phyloP scores from a whole-genome alignment of 2,888 invertebrate species.

The Dinocampus coccinellae region DNA sequence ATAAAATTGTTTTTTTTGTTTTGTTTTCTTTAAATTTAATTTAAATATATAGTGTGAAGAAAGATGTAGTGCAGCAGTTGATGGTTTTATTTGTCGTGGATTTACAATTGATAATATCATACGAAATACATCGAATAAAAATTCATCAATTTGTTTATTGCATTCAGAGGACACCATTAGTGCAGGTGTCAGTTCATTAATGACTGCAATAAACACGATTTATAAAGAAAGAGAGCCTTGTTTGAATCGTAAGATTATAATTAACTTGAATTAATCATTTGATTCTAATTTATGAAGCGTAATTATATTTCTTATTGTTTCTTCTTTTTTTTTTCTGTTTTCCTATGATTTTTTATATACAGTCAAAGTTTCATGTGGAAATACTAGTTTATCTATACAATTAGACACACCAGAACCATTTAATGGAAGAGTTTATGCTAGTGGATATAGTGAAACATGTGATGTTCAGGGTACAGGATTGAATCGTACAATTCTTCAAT shows the following conservation, averaged over 20 bases:
- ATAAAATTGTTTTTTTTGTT: neutral
- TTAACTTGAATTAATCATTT: too few species aligned
- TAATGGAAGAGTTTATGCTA: slow-evolving; percentile 83
- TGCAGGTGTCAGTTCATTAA: slow-evolving; percentile 81
- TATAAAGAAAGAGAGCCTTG: slow-evolving; percentile 88
- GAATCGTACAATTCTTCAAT: slow-evolving; percentile 71
- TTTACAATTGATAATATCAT: slow-evolving; percentile 71
- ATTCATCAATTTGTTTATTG: slow-evolving; percentile 74
- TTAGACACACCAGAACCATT: slow-evolving; percentile 71
- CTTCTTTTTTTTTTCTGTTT: too few species aligned
- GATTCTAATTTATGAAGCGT: too few species aligned
- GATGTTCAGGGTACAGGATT: slow-evolving; percentile 73
- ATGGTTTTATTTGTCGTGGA: slow-evolving; percentile 79
- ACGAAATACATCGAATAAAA: slow-evolving; percentile 44
- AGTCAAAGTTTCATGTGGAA: slow-evolving; percentile 87
- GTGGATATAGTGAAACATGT: slow-evolving; percentile 82
- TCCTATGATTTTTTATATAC: slow-evolving; percentile 53
- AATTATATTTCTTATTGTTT: too few species aligned
- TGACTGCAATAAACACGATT: slow-evolving; percentile 73
- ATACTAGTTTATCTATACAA: slow-evolving; percentile 71
- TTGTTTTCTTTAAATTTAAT: slow-evolving; percentile 15
- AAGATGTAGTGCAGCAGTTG: slow-evolving; percentile 75
- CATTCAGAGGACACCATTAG: slow-evolving; percentile 87
- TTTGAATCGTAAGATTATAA: slow-evolving; percentile 82
- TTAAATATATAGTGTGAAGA: slow-evolving; percentile 68